Conservation (phyloP, 2,888 invertebrate species). For the Papilio elwesi region DNA sequence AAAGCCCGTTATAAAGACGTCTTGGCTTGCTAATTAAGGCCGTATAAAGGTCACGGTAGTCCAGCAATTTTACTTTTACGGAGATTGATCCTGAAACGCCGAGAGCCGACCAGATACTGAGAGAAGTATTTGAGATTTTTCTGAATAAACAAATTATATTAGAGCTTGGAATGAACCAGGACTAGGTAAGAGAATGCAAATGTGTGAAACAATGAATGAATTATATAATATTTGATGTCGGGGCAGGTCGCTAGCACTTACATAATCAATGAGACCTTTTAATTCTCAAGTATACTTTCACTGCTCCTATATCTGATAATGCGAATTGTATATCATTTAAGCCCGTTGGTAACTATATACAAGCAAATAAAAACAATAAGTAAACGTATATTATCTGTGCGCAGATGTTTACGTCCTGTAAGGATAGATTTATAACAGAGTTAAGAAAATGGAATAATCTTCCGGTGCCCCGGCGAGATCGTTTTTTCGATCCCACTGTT, state of each 20-base stretch:
- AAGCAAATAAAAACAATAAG: constrained; percentile 5
- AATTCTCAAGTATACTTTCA: background rate
- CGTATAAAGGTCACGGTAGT: constrained; percentile 16
- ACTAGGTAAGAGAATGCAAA: too few relatives aligned
- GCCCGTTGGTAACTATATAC: too few relatives aligned
- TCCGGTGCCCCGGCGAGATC: constrained; percentile 14
- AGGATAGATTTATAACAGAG: constrained; percentile 37
- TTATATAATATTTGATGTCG: background rate
- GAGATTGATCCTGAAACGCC: too few relatives aligned
- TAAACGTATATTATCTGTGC: constrained; percentile 11
- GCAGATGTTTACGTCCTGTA: constrained; percentile 32
- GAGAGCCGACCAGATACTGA: too few relatives aligned
- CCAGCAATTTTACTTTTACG: background rate
- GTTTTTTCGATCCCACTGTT: constrained; percentile 36
- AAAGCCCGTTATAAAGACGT: too few relatives aligned
- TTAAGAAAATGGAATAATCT: constrained; percentile 38
- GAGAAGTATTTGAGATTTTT: too few relatives aligned
- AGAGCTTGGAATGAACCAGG: too few relatives aligned
- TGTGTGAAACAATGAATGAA: too few relatives aligned
- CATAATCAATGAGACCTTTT: background rate
- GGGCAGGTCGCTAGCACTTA: background rate
- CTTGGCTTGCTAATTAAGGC: background rate
- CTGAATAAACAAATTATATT: too few relatives aligned
- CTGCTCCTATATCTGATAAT: too few relatives aligned
- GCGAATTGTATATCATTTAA: too few relatives aligned